Evolutionary conservation across 2,113 vertebrate genomes (phyloP), one percentile per base, ranked within the genome.

Genomic region (Chauna torquata): DNA sequence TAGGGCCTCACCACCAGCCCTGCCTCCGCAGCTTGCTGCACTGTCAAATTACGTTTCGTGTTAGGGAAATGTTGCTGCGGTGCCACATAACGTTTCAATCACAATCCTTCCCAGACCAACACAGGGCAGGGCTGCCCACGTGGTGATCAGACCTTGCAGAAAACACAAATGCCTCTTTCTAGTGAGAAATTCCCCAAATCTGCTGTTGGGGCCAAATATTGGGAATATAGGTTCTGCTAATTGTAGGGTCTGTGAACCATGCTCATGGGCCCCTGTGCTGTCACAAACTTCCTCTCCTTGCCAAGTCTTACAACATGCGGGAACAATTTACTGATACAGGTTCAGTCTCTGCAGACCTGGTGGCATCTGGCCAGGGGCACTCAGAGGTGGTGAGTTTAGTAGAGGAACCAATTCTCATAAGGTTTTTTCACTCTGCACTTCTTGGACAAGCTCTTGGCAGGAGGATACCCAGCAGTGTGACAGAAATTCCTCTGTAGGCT

Each of bases 51-150:
- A 70, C 19, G 25, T 50, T 4, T 81, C 34, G 11, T 2, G 0
- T 28, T 5, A 52, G 40, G 16, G 6, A 68, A 88, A 58, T 1
- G 2, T 68, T 65, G 45, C 19, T 3, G 1, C 19, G 50, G n/a
- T n/a, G 42, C 17, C 45, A 45, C 45, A 15, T 13, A 49, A 75
- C 16, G 4, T 16, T 85, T 65, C 57, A 57, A 38, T 59, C 34
- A 59, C 11, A 14, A 27, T 59, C 28, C 19, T 70, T 57, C 55
- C 66, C 34, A 79, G 61, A n/a, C 17, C 42, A 38, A 13, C 8
- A 47, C 4, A 23, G 8, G 9, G 5, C 0, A 0, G 54, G 36
- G 13, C 32, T 58, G 22, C 34, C 36, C 36, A 47, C 3, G 8
- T 16, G 9, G 24, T 47, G 44, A 69, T n/a, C 18, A 69, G 47